Evolutionary conservation across 2,797 vertebrate genomes (phyloP), one percentile per base, ranked within the genome.

Genomic region (Propithecus perrieri): DNA sequence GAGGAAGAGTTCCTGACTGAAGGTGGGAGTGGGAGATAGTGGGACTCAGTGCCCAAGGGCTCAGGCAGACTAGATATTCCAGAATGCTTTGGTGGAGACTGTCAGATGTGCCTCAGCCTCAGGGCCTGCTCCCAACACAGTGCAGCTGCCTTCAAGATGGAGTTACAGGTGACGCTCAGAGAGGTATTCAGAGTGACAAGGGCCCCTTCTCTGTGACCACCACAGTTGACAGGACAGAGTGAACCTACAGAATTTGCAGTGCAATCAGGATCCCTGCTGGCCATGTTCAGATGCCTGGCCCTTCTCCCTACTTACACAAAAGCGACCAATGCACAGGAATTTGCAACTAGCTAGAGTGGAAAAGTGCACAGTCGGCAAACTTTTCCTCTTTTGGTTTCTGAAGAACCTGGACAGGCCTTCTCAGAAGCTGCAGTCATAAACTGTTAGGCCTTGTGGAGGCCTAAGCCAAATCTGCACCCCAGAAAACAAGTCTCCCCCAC

Each of bases 51-150:
- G 92, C 91, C 91, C 15, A 14, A 80, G 85, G 94, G 75, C 69
- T 89, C 12, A 18, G 75, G 93, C 69, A 76, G 78, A 91, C 94
- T 79, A 93, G 95, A 87, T 98, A 94, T 93, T 98, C 91, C 97
- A 94, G 94, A 97, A 95, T 63, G 84, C 89, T 88, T 90, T 20
- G 15, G 33, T 33, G 24, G 83, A 95, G 53, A 63, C 71, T 59
- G 28, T 90, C 86, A 75, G 61, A 87, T 83, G 61, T 69, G 67
- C 55, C 88, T 80, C 74, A 48, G 71, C 83, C 89, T 33, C 41
- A 96, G 92, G 85, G 91, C 43, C 69, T 89, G 65, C 69, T 94
- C 41, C 67, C 63, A 93, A 84, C 83, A 84, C 74, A 55, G 14
- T 7, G 46, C 43, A 35, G 15, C 38, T 74, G 41, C 93, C 75